Base-by-base conservation (phyloP, 1,140 invertebrate species). In the Achroia grisella region DNA sequence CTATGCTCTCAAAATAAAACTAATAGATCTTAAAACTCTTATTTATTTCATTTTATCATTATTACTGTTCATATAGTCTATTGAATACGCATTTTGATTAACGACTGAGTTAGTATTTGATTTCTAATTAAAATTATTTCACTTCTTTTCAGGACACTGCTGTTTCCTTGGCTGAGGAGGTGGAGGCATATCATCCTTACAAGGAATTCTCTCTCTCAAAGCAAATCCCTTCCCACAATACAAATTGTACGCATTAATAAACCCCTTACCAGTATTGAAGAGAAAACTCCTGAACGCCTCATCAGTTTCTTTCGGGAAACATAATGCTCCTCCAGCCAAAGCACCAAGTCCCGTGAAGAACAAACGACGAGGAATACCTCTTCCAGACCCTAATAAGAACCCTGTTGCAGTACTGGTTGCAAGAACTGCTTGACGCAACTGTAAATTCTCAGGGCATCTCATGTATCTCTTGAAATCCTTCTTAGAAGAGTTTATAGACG, bases 221-320 rank as follows among this genome's bases (percentile, higher is more conserved):
- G 13, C 15, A 4, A 51, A 50, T 2, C 73, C 45, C 13, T 66
- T 65, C 0, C 49, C 11, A 39, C 62, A 77, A 2, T 35, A 10
- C 1, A 9, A 31, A 43, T 79, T 82, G 32, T 69, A 72, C 0
- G 78, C n/a, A 0, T 31, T 31, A n/a, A 77, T 5, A 1, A 41
- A 27, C 6, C 30, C 8, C 14, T 74, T 74, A 0, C 54, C 68
- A 27, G 48, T 12, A 1, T 60, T 33, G 27, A 67, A 72, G 0
- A 58, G 17, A 0, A 64, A 33, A 3, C 37, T 36, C 37, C 71
- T 61, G 10, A 80, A 70, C 0, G 37, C 39, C 2, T 68, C 60
- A 43, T 83, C 79, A 0, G 75, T 79, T 47, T 77, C 71, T 9
- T 66, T 67, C 0, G 79, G 79, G 15, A 76, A 83, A 30, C 68